phyloP scores from a whole-genome alignment of 1,140 invertebrate species.

The Phenacoccus solenopsis region DNA sequence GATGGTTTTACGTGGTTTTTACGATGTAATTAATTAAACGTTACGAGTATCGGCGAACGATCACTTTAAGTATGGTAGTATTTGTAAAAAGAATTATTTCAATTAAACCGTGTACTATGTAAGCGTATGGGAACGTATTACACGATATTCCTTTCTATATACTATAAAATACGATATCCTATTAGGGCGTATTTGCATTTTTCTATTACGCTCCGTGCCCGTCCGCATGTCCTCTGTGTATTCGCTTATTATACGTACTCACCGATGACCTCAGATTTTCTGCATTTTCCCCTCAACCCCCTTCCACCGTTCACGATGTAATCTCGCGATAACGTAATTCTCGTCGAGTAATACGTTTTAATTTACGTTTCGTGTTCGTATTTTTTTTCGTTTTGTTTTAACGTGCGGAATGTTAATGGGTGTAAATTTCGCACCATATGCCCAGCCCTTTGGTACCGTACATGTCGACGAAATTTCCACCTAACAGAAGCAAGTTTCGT shows the following conservation, averaged over 20 bases:
- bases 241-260: neutral
- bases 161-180: neutral
- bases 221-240: too few relatives aligned
- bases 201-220: too few relatives aligned
- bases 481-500: too few relatives aligned
- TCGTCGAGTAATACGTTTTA: too few relatives aligned
- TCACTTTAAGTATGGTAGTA: neutral
- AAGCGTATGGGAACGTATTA: neutral
- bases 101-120: neutral
- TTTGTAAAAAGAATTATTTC: neutral
- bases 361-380: too few relatives aligned
- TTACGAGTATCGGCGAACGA: neutral
- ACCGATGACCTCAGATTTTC: neutral
- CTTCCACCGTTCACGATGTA: too few relatives aligned
- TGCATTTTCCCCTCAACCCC: neutral
- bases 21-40: neutral
- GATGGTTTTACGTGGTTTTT: neutral
- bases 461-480: too few relatives aligned
- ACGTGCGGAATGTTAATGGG: too few relatives aligned
- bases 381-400: too few relatives aligned
- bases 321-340: too few relatives aligned
- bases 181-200: neutral
- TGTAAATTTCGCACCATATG: too few relatives aligned
- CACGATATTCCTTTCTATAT: slow-evolving; percentile 2
- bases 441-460: too few relatives aligned